Evolutionary conservation across 2,888 invertebrate genomes (phyloP), one percentile per base, ranked within the genome.

Genomic region (Abrostola triplasia): DNA sequence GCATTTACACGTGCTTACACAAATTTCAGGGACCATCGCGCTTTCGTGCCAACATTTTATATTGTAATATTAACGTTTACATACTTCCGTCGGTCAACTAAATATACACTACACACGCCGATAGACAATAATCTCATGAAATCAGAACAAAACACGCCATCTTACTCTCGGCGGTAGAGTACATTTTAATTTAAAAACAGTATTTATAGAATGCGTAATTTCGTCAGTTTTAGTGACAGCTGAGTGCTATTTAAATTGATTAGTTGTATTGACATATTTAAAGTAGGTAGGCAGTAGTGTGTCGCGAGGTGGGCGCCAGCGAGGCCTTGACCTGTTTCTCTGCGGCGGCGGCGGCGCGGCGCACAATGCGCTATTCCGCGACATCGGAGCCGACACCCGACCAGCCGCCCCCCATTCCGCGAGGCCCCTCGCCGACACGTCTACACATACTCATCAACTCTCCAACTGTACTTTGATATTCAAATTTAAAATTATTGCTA

Each of bases 291-390:
- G 81, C 79, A 73, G 77, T 40, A 56, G 55, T 54, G 55, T 65
- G 54, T 56, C 58, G 73, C 70, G 81, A 89, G 88, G 89, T 88
- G 88, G 91, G 91, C 92, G 92, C 91, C 91, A 80, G 73, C 70
- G 82, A 84, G 88, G 81, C 93, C 93, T 92, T 93, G 93, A 93
- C 92, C 92, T 77, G 87, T 90, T 90, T 90, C 84, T 77, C 82
- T 82, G n/a, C 67, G 79, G 81, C 76, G 80, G 59, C 74, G 80
- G 74, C 74, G 77, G 80, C 80, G 78, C 75, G 77, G 71, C 78
- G 80, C 80, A 91, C 91, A 91, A 92, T 92, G 88, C 88, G 84
- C 90, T 85, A 89, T 90, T 92, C 87, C 84, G 87, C 86, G 92
- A 88, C 91, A 92, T 82, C 88, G 84, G 90, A 92, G 83, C 86